phyloP scores from a whole-genome alignment of 2,888 invertebrate species.

The Eilema depressum region DNA sequence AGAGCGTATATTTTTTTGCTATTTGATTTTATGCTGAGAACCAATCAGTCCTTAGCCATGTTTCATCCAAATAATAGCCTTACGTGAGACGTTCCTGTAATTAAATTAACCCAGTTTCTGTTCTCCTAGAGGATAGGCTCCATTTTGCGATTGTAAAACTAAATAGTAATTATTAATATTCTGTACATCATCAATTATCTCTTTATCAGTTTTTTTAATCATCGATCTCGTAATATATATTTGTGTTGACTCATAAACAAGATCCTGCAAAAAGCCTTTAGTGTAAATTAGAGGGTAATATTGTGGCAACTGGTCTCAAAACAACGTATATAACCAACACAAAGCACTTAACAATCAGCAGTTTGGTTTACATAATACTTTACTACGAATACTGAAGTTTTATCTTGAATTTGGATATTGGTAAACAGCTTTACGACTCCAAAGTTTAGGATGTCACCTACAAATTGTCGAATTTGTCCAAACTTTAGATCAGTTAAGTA shows the following conservation, averaged over 20 bases:
- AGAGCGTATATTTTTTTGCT: too few species aligned
- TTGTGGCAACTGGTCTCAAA: not conserved
- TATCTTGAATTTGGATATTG: conserved; percentile 5
- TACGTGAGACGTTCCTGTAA: too few species aligned
- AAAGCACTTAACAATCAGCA: not conserved
- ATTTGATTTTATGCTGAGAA: too few species aligned
- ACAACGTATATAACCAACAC: not conserved
- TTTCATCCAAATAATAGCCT: too few species aligned
- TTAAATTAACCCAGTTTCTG: too few species aligned
- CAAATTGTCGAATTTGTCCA: conserved; percentile 54
- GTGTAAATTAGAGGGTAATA: not conserved
- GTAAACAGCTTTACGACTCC: conserved; percentile 12
- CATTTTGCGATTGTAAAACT: too few species aligned
- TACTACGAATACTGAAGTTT: not conserved
- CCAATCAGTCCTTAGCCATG: too few species aligned
- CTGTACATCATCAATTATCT: not conserved
- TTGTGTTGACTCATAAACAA: not conserved
- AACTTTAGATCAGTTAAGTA: conserved; percentile 52
- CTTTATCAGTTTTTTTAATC: not conserved
- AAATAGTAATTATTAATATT: too few species aligned
- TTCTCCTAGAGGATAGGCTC: too few species aligned
- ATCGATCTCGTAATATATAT: not conserved
- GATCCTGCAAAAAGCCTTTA: too few species aligned
- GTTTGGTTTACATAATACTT: not conserved
- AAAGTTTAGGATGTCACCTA: conserved; percentile 26